Evolutionary conservation across 1,140 invertebrate genomes (phyloP).

Genomic region (Aphelenchoides fujianensis): DNA sequence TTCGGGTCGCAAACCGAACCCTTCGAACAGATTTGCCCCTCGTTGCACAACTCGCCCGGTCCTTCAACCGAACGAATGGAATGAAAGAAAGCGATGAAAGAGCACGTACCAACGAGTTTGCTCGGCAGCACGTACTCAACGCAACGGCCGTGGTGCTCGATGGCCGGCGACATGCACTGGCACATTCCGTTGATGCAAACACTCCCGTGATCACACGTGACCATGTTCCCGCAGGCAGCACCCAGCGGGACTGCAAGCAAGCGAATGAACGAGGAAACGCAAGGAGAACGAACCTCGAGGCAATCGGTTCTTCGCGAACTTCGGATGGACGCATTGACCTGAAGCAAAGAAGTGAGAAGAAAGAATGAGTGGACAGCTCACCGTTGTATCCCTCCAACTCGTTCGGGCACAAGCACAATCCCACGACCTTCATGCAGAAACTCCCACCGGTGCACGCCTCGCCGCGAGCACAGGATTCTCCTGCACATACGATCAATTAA

Average conservation of each 20-base stretch:
- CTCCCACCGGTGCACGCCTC: slow-evolving; percentile 55
- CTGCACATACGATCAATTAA: not conserved
- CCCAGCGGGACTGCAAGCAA: slow-evolving; percentile 35
- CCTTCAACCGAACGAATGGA: too few species aligned
- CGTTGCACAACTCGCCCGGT: slow-evolving; percentile 59
- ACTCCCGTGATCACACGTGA: slow-evolving; percentile 40
- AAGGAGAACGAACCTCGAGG: not conserved
- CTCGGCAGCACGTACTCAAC: slow-evolving; percentile 32
- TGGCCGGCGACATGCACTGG: slow-evolving; percentile 49
- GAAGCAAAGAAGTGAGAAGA: too few species aligned
- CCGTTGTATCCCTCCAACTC: slow-evolving; percentile 48
- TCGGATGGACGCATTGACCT: slow-evolving; percentile 53
- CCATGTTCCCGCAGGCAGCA: slow-evolving; percentile 18
- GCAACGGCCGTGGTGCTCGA: slow-evolving; percentile 54
- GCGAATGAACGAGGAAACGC: not conserved
- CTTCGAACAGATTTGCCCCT: slow-evolving; percentile 48
- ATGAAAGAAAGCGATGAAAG: too few species aligned
- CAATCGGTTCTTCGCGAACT: not conserved
- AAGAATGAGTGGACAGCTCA: too few species aligned
- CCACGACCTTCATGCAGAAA: slow-evolving; percentile 45
- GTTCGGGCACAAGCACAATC: slow-evolving; percentile 54
- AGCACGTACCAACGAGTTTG: slow-evolving; percentile 55
- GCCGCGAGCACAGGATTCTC: slow-evolving; percentile 35
- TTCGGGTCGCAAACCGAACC: slow-evolving; percentile 55
- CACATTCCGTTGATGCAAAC: slow-evolving; percentile 49